Evolutionary conservation across 2,797 vertebrate species (phyloP).

Genomic region (Nothura maculosa): DNA sequence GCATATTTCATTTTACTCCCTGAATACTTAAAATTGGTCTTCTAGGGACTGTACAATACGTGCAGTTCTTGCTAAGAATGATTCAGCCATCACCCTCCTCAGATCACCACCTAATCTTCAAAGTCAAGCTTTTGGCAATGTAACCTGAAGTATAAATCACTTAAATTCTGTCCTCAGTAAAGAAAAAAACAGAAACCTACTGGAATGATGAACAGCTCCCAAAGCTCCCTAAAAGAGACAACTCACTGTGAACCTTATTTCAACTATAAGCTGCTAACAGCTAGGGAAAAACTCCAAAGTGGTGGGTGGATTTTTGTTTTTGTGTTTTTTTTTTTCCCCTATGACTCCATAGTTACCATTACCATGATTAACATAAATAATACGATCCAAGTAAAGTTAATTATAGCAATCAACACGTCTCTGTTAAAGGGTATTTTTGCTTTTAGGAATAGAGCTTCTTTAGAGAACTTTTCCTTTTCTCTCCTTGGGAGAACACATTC

Average conservation of each 20-base stretch:
- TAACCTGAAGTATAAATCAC: slow-evolving; percentile 21
- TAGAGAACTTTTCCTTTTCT: slow-evolving; percentile 24
- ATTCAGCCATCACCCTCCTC: slow-evolving; percentile 14
- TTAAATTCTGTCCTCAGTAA: slow-evolving; percentile 9
- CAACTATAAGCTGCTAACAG: slow-evolving; percentile 18
- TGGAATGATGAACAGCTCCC: background rate
- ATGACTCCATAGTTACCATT: slow-evolving; percentile 30
- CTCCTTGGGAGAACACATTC: slow-evolving; percentile 12
- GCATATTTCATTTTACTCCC: slow-evolving; percentile 40
- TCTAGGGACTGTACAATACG: background rate
- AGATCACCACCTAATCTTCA: slow-evolving; percentile 22
- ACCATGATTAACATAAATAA: slow-evolving; percentile 49
- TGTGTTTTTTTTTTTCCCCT: background rate
- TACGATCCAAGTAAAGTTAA: slow-evolving; percentile 49
- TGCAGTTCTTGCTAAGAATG: slow-evolving; percentile 15
- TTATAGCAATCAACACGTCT: slow-evolving; percentile 51
- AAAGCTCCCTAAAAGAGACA: background rate
- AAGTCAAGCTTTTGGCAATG: slow-evolving; percentile 43
- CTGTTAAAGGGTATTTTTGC: slow-evolving; percentile 23
- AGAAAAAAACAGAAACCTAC: background rate
- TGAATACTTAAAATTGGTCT: background rate
- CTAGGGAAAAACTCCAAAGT: background rate
- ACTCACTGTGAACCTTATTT: slow-evolving; percentile 15
- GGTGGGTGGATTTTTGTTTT: too few relatives aligned
- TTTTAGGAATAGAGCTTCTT: slow-evolving; percentile 31